These are phyloP conservation scores for Chaetoderma sp. DNA, from an alignment of 2,888 invertebrate species.

Conservation along the genomic window DNA sequence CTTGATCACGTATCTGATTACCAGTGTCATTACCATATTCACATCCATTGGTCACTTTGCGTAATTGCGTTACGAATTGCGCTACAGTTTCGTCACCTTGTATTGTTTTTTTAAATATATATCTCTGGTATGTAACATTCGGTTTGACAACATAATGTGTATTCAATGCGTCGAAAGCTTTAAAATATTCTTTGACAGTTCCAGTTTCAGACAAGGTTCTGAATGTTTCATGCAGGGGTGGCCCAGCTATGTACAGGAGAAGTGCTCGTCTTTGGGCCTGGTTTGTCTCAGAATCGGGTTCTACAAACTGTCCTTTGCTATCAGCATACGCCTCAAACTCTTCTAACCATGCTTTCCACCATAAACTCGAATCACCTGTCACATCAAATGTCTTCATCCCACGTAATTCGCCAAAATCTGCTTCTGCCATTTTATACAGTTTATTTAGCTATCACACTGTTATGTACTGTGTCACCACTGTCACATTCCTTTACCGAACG, in stretches of 20 bases:
- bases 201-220: not conserved
- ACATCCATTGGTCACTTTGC: not conserved
- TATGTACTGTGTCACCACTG: not conserved
- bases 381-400: not conserved
- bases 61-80: not conserved
- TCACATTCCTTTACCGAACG: no score
- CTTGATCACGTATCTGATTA: not conserved
- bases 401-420: not conserved
- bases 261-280: not conserved
- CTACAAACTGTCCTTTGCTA: not conserved
- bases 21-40: not conserved
- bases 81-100: no score
- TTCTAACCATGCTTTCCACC: not conserved
- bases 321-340: not conserved
- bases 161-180: not conserved
- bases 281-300: not conserved
- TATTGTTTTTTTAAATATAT: not conserved
- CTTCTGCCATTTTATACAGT: not conserved
- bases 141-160: not conserved
- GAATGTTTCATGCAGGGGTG: not conserved
- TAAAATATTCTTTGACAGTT: not conserved
- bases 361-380: not conserved
- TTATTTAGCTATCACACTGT: not conserved
- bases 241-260: not conserved
- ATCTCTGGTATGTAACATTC: not conserved